phyloP scores from a whole-genome alignment of 2,113 vertebrate genomes.

The Nothobranchius furzeri region DNA sequence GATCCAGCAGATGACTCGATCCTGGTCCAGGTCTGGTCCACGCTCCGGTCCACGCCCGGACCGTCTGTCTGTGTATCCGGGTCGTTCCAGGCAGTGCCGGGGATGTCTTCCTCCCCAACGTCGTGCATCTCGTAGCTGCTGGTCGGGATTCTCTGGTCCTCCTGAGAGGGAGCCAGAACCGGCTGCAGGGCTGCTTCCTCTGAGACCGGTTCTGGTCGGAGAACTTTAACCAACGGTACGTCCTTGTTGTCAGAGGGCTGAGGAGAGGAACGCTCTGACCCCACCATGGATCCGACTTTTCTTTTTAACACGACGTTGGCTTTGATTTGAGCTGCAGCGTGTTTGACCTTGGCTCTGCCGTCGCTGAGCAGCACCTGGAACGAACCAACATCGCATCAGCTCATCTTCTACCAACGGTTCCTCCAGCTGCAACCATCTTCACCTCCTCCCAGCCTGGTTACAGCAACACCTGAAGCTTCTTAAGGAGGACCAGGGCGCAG shows the following conservation, averaged over 20 bases:
- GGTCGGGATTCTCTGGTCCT: not conserved
- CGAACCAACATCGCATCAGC: not conserved
- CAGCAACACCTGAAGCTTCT: too few species aligned
- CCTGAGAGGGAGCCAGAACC: not conserved
- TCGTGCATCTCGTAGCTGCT: not conserved
- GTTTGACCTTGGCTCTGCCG: conserved; percentile 6
- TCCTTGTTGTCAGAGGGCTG: not conserved
- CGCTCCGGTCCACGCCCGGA: not conserved
- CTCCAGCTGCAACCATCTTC: too few species aligned
- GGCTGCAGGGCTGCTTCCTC: not conserved
- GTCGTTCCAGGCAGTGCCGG: not conserved
- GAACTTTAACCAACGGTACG: not conserved
- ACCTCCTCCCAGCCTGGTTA: too few species aligned
- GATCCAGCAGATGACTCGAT: not conserved
- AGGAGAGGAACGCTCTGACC: not conserved
- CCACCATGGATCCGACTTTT: not conserved
- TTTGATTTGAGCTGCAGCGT: not conserved
- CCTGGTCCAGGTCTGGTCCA: not conserved
- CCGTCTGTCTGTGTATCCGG: not conserved
- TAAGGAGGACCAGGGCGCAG: too few species aligned
- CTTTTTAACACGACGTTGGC: not conserved
- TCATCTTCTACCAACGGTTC: too few species aligned
- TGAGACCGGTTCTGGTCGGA: not conserved
- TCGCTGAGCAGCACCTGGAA: conserved; percentile 11
- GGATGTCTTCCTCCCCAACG: not conserved